A percentile compares a stretch with the other conserved stretches of the same genome.
Conservation (phyloP, 2,888 invertebrate species). For the Lymantria dispar region DNA sequence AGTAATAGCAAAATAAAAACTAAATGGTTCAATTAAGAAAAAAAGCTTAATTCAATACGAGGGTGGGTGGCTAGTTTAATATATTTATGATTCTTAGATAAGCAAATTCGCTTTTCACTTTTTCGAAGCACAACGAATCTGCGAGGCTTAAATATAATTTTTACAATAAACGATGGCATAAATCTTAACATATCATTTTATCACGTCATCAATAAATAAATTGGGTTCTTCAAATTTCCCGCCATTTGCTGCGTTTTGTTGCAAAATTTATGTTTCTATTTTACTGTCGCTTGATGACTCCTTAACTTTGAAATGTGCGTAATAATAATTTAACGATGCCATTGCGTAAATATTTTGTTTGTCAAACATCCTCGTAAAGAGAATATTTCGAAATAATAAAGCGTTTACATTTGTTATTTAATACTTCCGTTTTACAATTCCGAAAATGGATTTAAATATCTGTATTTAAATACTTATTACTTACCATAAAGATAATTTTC, state of each 20-base stretch:
- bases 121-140: no score
- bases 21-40: no score
- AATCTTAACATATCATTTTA: conserved; percentile 25
- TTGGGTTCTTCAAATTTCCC: conserved; percentile 17
- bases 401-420: conserved; percentile 7
- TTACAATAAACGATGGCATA: conserved; percentile 9
- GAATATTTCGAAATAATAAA: conserved; percentile 16
- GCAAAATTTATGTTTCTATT: conserved; percentile 28
- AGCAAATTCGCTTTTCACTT: no score
- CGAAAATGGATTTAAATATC: neutral
- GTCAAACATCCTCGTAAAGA: conserved; percentile 26
- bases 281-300: conserved; percentile 30
- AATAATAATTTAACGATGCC: conserved; percentile 33
- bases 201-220: conserved; percentile 15
- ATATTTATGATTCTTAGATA: no score
- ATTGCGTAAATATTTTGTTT: conserved; percentile 28
- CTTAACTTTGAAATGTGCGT: conserved; percentile 29
- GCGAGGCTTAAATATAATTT: no score
- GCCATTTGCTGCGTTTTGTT: conserved; percentile 24
- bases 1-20: no score
- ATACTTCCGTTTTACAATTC: conserved; percentile 2
- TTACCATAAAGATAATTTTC: neutral
- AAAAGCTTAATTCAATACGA: no score
- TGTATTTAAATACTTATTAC: neutral
- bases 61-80: no score